Evolutionary conservation across 2,113 vertebrate genomes (phyloP).

Genomic region (Shinisaurus crocodilurus): DNA sequence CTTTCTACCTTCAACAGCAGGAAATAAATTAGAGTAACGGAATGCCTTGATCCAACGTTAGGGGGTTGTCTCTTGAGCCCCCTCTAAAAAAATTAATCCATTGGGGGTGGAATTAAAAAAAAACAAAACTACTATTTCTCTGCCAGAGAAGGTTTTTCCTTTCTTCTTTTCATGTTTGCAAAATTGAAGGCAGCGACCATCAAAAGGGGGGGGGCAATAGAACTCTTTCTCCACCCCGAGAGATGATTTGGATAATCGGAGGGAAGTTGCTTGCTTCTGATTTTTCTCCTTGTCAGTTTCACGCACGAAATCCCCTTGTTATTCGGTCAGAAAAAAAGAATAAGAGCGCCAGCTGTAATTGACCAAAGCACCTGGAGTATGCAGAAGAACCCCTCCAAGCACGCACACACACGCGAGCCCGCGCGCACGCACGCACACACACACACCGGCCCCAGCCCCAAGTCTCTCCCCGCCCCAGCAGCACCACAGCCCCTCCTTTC

Average conservation of each 20-base stretch:
- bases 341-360: no score
- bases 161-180: not conserved
- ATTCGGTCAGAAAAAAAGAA: not conserved
- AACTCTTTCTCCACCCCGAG: not conserved
- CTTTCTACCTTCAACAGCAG: slow-evolving; percentile 69
- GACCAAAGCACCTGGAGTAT: not conserved
- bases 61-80: not conserved
- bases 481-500: not conserved
- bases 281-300: not conserved
- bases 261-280: not conserved
- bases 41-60: slow-evolving; percentile 79
- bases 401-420: not conserved
- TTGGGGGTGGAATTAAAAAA: not conserved
- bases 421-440: not conserved
- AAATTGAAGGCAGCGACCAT: not conserved
- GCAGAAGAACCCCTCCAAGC: not conserved
- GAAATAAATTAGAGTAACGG: slow-evolving; percentile 81
- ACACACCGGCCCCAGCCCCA: not conserved
- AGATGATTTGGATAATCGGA: not conserved
- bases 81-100: not conserved
- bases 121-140: no score
- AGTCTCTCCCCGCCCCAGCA: slow-evolving; percentile 1
- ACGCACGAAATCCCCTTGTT: not conserved
- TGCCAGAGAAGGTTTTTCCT: not conserved
- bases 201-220: not conserved